Conservation (phyloP, 2,888 invertebrate genomes). For the Trachelus troglodyta region DNA sequence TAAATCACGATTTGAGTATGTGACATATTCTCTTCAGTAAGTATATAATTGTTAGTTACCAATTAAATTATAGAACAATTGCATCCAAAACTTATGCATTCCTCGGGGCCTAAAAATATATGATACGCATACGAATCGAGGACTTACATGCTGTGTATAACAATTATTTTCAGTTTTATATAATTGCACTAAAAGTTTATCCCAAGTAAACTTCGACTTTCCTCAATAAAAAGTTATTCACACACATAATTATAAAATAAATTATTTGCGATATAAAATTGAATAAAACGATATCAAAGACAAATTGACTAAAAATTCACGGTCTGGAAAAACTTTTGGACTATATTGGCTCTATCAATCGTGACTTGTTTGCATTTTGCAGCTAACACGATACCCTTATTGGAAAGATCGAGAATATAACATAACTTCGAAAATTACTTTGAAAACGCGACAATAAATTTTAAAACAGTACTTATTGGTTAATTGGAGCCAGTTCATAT, state of each 20-base stretch:
- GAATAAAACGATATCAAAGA: not conserved
- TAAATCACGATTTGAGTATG: not conserved
- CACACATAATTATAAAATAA: not conserved
- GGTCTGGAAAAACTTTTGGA: not conserved
- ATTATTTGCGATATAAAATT: not conserved
- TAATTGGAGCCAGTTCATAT: slow-evolving; percentile 68
- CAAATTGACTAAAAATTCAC: not conserved
- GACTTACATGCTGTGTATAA: not conserved
- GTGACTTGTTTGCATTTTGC: not conserved
- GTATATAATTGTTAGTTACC: not conserved
- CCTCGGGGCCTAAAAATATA: not conserved
- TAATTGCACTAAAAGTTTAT: not conserved
- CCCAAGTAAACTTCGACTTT: not conserved
- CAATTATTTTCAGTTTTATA: not conserved
- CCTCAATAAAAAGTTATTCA: not conserved
- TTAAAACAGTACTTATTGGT: slow-evolving; percentile 42
- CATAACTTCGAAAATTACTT: not conserved
- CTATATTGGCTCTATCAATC: not conserved
- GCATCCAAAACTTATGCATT: not conserved
- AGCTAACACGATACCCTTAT: not conserved
- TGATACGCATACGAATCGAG: not conserved
- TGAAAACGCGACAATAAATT: slow-evolving; percentile 8
- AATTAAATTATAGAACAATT: too few species aligned
- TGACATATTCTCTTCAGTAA: not conserved
- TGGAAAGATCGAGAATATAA: not conserved